A percentile compares a stretch with the other conserved stretches of the same genome.
These are phyloP conservation scores for Aricia agestis DNA, from an alignment of 1,140 invertebrate genomes.

Conservation along the genomic window DNA sequence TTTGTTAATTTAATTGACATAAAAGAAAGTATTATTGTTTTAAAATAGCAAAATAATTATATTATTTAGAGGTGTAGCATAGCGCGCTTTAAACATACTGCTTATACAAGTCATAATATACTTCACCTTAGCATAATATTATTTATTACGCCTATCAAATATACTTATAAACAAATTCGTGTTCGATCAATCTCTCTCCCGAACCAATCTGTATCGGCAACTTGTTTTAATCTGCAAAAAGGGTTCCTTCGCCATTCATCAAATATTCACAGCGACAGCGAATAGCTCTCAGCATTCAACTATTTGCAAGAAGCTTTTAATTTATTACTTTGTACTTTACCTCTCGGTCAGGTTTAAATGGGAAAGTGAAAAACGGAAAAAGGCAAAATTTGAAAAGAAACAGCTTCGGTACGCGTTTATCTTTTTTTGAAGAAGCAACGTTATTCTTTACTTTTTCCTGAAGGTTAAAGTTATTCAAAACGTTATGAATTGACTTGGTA, in stretches of 20 bases:
- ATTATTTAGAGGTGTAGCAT: no score
- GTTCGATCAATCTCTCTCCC: background rate
- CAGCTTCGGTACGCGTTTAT: no score
- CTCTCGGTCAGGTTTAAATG: background rate
- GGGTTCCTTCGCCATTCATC: conserved; percentile 31
- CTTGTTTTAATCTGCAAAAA: conserved; percentile 26
- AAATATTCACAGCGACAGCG: conserved; percentile 38
- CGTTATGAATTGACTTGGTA: no score
- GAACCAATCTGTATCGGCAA: conserved; percentile 20
- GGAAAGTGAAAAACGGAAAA: background rate
- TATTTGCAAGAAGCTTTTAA: conserved; percentile 22
- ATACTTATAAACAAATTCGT: background rate
- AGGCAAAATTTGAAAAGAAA: background rate
- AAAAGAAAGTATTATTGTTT: no score
- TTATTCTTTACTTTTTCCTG: no score
- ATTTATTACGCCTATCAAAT: no score
- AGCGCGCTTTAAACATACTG: no score
- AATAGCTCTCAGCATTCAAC: conserved; percentile 31
- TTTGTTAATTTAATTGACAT: no score
- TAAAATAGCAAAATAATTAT: no score
- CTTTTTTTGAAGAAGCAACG: background rate
- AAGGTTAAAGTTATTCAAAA: no score
- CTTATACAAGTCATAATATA: no score
- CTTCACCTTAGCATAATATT: no score
- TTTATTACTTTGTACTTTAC: conserved; percentile 16